Evolutionary conservation across 2,113 vertebrate species (phyloP), one percentile per base, ranked within the genome.

Genomic region (Dascyllus trimaculatus): DNA sequence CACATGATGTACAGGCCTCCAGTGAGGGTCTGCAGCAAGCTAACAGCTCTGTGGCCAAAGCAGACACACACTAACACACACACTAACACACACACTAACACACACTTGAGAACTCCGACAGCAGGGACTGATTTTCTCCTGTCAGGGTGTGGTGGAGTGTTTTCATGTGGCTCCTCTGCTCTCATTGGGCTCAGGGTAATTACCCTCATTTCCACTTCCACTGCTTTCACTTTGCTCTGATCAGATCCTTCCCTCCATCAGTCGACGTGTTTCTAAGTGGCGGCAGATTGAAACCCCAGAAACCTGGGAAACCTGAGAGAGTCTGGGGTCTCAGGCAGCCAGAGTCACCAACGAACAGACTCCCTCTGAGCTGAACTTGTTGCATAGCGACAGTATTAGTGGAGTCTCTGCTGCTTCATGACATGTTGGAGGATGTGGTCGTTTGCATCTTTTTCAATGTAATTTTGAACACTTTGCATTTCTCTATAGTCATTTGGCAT

Each of bases 1-100:
- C 29, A 69, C 59, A 78, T 53, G 14, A 86, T 69, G 45, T 59
- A 53, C 38, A 15, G 75, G 26, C 68, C 72, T 24, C 78, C 25
- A 26, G 46, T 72, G 51, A 53, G 74, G 61, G 25, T 81, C 70
- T 61, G 60, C 26, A 62, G 19, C 24, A 52, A 19, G 51, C 66
- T 60, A 21, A 46, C 45, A 35, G 32, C 32, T 35, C 51, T 63
- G 35, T 46, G 35, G 17, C 25, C 8, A 19, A 4, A 53, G 48
- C 43, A 65, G 24, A 54, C 29, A 62, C n/a, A 74, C 43, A 59
- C 1, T 48, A 0, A 4, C 5, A 43, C 11, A 19, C 26, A 51
- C 17, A 43, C 40, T 13, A 11, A 43, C 40, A 43, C 40, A 43
- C 40, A 43, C 40, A 43, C 40, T 4, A 3, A 43, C 40, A 43